These are phyloP conservation scores for Helicolenus hilgendorfi DNA, from an alignment of 2,797 vertebrate genomes.

Conservation along the genomic window DNA sequence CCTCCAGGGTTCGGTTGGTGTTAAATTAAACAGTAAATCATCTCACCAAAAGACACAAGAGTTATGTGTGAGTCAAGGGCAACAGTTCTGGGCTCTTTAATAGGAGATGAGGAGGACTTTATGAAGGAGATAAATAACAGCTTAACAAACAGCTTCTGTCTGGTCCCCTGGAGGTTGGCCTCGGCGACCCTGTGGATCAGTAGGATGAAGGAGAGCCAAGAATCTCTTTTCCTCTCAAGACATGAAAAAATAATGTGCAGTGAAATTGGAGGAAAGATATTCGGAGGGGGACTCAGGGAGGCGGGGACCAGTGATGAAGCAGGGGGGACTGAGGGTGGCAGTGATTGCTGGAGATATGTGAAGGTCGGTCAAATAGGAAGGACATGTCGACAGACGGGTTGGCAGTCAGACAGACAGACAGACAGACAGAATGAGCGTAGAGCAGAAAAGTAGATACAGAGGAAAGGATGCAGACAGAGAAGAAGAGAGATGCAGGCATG, in stretches of 20 bases:
- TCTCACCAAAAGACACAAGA: conserved; percentile 83
- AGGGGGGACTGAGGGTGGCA: conserved; percentile 27
- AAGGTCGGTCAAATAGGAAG: conserved; percentile 70
- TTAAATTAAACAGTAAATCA: conserved; percentile 87
- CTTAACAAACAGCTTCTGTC: conserved; percentile 84
- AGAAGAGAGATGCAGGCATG: not conserved
- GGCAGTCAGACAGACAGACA: conserved; percentile 26
- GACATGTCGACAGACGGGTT: conserved; percentile 57
- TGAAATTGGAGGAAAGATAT: conserved; percentile 70
- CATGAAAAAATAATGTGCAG: conserved; percentile 77
- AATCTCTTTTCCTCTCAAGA: conserved; percentile 76
- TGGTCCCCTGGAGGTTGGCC: conserved; percentile 77
- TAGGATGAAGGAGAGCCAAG: conserved; percentile 76
- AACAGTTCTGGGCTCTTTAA: conserved; percentile 84
- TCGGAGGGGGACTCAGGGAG: conserved; percentile 58
- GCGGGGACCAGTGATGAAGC: conserved; percentile 59
- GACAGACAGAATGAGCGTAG: conserved; percentile 6
- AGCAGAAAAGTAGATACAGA: conserved; percentile 13
- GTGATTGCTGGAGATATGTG: conserved; percentile 59
- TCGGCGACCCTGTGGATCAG: conserved; percentile 72
- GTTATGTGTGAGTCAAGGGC: conserved; percentile 86
- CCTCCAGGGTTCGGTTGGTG: conserved; percentile 74
- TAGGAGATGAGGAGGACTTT: conserved; percentile 86
- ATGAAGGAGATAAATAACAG: conserved; percentile 88
- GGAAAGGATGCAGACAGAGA: not conserved